phyloP scores from a whole-genome alignment of 2,797 vertebrate species.

The Sternotherus odoratus region DNA sequence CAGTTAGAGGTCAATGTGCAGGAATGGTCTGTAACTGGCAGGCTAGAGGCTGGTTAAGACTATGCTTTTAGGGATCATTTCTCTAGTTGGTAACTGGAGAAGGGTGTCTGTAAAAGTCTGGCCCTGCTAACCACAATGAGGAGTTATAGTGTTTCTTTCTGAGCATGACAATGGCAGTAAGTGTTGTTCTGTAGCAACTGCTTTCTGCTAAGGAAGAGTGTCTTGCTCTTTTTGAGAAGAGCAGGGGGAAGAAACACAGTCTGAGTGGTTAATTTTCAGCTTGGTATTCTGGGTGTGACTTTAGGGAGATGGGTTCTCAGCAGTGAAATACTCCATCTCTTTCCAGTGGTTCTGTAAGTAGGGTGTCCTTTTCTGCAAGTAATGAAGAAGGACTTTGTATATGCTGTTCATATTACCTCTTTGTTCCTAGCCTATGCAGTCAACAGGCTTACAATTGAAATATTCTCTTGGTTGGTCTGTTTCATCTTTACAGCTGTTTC shows the following conservation, averaged over 20 bases:
- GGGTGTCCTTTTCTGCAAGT: no score
- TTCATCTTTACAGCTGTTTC: no score
- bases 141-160: neutral
- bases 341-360: no score
- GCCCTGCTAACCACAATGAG: neutral
- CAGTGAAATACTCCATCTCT: no score
- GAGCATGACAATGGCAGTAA: neutral
- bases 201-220: neutral
- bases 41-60: fast-evolving
- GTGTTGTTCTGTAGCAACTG: neutral
- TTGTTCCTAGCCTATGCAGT: no score
- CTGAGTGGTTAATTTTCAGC: neutral
- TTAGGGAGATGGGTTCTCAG: no score
- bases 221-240: neutral
- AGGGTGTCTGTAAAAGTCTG: neutral
- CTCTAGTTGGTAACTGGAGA: neutral
- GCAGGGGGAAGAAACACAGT: no score
- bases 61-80: neutral
- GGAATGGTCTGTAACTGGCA: neutral
- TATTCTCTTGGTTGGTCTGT: no score
- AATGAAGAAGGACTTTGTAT: no score
- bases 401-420: no score
- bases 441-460: no score
- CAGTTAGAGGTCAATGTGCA: neutral
- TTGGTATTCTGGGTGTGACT: no score